Evolutionary conservation across 2,113 vertebrate species (phyloP).

Genomic region (Neopipo cinnamomea): DNA sequence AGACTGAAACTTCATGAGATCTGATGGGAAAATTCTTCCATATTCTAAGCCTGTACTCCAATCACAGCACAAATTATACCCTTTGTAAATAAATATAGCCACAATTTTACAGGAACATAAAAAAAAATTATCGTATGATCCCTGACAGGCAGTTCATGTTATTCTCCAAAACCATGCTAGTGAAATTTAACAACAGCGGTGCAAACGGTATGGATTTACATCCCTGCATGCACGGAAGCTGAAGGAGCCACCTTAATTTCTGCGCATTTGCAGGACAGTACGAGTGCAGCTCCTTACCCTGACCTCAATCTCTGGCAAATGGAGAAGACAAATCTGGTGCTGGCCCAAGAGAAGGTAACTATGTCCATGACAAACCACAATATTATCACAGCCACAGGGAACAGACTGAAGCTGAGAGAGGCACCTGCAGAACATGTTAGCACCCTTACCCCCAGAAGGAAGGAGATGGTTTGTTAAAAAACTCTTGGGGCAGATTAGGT

Average conservation of each 20-base stretch:
- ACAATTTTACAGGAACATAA: neutral
- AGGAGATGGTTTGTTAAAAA: neutral
- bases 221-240: neutral
- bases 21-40: neutral
- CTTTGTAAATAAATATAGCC: constrained; percentile 16
- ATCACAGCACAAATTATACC: neutral
- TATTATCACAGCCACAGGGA: neutral
- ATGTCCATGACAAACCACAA: neutral
- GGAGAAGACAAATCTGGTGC: neutral
- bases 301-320: neutral
- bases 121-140: neutral
- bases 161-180: neutral
- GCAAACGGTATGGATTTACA: neutral
- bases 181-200: neutral
- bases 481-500: neutral
- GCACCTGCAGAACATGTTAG: neutral
- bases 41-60: neutral
- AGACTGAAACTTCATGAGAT: neutral
- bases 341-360: neutral
- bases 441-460: neutral
- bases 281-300: fast-evolving
- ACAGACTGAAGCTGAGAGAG: neutral
- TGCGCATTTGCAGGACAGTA: neutral
- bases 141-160: neutral
- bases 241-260: neutral